phyloP scores from a whole-genome alignment of 35 echinoderm and acorn worm genomes.

The Apostichopus parvimensis region DNA sequence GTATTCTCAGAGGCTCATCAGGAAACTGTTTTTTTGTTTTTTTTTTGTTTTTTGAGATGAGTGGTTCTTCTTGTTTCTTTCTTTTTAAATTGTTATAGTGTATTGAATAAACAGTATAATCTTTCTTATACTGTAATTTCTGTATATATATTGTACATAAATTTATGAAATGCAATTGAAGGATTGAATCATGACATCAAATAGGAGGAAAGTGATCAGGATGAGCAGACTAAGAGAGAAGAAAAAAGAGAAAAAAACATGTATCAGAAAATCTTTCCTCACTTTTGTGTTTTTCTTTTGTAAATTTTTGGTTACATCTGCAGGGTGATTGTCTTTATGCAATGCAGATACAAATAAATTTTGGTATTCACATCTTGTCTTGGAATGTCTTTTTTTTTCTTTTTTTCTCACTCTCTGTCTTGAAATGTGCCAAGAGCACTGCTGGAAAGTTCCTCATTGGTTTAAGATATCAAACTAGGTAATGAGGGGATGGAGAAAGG shows the following conservation, averaged over 20 bases:
- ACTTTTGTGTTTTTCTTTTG: slow-evolving; percentile 16
- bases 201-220: not conserved
- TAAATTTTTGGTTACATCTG: slow-evolving; percentile 52
- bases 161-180: not conserved
- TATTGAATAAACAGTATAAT: not conserved
- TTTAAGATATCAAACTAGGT: no score
- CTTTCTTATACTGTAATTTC: not conserved
- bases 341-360: slow-evolving; percentile 46
- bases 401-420: not conserved
- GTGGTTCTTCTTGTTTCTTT: not conserved
- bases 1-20: not conserved
- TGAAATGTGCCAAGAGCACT: no score
- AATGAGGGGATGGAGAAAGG: no score
- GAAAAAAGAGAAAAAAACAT: not conserved
- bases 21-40: not conserved
- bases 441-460: no score
- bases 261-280: not conserved
- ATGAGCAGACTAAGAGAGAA: not conserved
- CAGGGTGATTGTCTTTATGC: slow-evolving; percentile 46
- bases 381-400: not conserved
- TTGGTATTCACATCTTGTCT: slow-evolving; percentile 27
- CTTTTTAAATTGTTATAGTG: not conserved
- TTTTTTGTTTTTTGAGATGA: not conserved
- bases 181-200: not conserved
- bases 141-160: slow-evolving; percentile 10